Evolutionary conservation across 1,140 invertebrate genomes (phyloP), one percentile per base, ranked within the genome.

Genomic region (Scylla paramamosain): DNA sequence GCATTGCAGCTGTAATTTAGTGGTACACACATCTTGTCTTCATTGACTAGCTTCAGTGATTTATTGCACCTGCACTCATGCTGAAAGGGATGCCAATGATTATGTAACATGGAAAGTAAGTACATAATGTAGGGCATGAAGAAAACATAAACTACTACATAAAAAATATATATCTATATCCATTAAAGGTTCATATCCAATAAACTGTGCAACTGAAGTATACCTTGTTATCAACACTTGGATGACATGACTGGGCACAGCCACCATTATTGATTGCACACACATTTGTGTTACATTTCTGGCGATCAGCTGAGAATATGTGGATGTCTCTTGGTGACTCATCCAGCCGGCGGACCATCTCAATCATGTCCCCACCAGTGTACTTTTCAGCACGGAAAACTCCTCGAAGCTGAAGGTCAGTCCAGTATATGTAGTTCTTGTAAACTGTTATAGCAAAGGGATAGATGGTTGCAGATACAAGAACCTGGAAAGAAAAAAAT

Each of bases 371-470:
- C 3, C 98, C 98, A 8, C 99, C 99, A 0, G 99, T 99, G 96
- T 99, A 98, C 97, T 99, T 99, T 96, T 99, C 99, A 0, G 99
- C 99, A 92, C 99, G 97, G 96, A 99, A 99, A 0, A 99, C 99
- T 0, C 99, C 99, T 39, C 99, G 97, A 0, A 99, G 97, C 96
- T 99, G 99, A 59, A 99, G 97, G 97, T 99, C 99, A 0, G 99
- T 99, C 99, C 99, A 99, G 97, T 99, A 99, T 89, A 99, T 99
- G 96, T 99, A 99, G 96, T 99, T 98, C 32, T 98, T 97, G 97
- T 98, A 98, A 0, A 99, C 98, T 0, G 99, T 99, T 20, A 99
- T 98, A 0, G 99, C 99, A 97, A 99, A 99, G 10, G 99, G 99
- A 97, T 99, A 99, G 95, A 99, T 99, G 0, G 99, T 99, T 0